Conservation (phyloP, 2,797 vertebrate species). For the Artibeus lituratus region DNA sequence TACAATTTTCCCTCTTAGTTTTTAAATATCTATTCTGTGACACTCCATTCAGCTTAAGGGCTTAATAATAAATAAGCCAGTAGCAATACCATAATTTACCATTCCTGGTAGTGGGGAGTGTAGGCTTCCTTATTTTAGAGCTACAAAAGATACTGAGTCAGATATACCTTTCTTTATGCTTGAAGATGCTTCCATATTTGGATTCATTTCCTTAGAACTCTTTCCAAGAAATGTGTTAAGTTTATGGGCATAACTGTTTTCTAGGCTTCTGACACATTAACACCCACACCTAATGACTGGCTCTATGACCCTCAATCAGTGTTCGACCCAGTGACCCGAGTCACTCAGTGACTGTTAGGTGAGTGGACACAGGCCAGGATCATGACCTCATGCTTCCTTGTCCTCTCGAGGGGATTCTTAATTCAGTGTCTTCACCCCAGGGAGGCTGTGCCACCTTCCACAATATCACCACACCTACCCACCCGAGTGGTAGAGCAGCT, state of each 20-base stretch:
- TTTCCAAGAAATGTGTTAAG: slow-evolving; percentile 40
- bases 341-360: background rate
- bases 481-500: background rate
- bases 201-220: background rate
- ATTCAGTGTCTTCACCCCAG: background rate
- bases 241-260: background rate
- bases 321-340: background rate
- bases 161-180: background rate
- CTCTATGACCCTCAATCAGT: background rate
- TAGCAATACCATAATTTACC: background rate
- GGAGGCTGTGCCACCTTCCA: too few relatives aligned
- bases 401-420: background rate
- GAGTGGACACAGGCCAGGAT: background rate
- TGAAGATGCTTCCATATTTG: background rate
- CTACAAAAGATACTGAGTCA: too few relatives aligned
- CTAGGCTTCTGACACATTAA: slow-evolving; percentile 5
- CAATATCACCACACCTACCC: background rate
- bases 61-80: background rate
- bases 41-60: background rate
- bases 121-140: background rate
- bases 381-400: background rate
- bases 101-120: background rate
- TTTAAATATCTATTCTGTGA: background rate
- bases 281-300: background rate
- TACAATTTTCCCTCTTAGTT: background rate